Base-by-base conservation (phyloP, 2,888 invertebrate genomes). In the Agriopis leucophaearia region DNA sequence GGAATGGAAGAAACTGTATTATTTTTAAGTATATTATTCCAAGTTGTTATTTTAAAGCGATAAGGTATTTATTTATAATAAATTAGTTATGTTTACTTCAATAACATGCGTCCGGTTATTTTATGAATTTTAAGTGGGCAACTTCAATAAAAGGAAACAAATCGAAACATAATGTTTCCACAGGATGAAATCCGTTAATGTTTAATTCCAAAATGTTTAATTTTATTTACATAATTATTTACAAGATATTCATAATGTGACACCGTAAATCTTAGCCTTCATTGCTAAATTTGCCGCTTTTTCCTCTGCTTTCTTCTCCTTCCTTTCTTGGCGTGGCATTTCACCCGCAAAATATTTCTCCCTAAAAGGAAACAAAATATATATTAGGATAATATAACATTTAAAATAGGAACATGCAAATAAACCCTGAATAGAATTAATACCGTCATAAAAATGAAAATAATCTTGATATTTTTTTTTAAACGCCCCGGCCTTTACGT, bases 301-400 rank as follows among this genome's bases (percentile, higher is more conserved):
- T 59, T 89, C 90, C 47, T 85, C 88, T 0, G 89, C 89, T 66
- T 81, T 82, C 68, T 79, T 86, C 74, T 89, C 90, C 69, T 88
- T 90, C 62, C 95, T 94, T 75, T 96, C 96, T 63, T 94, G 94
- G 0, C 97, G 92, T 0, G 96, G 95, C 80, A 95, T 95, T 63
- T 96, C 95, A 0, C 96, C 94, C 35, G 95, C 94, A 80, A 97
- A 97, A 87, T 97, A 97, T 76, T 96, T 96, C 67, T 96, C 95
- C 69, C 96, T 93, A 10, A 82, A 81, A 70, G 45, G n/a, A 8
- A 27, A 27, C 27, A 27, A 27, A 27, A 27, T 1, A 27, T 1
- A 27, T 27, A 27, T 27, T 27, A 27, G 27, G 27, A 27, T 27
- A 27, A 27, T 27, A 27, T 27, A 27, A 27, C 3, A 27, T 27